These are phyloP conservation scores for Phthorimaea operculella DNA, from an alignment of 1,140 invertebrate genomes.

Conservation along the genomic window DNA sequence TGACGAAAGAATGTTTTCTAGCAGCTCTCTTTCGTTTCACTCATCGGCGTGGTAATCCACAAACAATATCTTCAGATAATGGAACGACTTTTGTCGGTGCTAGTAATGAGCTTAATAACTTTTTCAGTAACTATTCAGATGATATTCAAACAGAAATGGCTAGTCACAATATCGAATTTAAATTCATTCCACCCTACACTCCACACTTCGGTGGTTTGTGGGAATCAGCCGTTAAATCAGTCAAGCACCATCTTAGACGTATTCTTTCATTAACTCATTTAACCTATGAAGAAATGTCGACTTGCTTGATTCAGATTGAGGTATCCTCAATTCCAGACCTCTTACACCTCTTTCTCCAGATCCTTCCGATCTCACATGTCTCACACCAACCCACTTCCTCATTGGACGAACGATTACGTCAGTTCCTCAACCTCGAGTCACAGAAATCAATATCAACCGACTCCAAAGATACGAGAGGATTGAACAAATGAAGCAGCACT, in stretches of 20 bases:
- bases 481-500: constrained; percentile 21
- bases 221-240: constrained; percentile 29
- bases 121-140: background rate
- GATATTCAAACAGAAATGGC: background rate
- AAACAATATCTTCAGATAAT: constrained; percentile 13
- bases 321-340: constrained; percentile 42
- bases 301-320: constrained; percentile 32
- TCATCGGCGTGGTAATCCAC: constrained; percentile 16
- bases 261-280: constrained; percentile 16
- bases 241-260: constrained; percentile 20
- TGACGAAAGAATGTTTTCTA: constrained; percentile 15
- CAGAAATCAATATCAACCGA: constrained; percentile 14
- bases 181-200: constrained; percentile 16
- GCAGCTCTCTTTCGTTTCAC: constrained; percentile 14
- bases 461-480: constrained; percentile 16
- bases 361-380: constrained; percentile 26
- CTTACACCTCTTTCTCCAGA: constrained; percentile 31
- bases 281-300: constrained; percentile 35
- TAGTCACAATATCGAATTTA: constrained; percentile 3
- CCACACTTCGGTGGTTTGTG: constrained; percentile 29
- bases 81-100: constrained; percentile 10
- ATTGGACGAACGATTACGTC: constrained; percentile 23
- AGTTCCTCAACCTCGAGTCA: constrained; percentile 15
- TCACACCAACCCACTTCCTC: constrained; percentile 40
- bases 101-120: constrained; percentile 4